phyloP scores from a whole-genome alignment of 2,888 invertebrate species.

The Tachina lurida region DNA sequence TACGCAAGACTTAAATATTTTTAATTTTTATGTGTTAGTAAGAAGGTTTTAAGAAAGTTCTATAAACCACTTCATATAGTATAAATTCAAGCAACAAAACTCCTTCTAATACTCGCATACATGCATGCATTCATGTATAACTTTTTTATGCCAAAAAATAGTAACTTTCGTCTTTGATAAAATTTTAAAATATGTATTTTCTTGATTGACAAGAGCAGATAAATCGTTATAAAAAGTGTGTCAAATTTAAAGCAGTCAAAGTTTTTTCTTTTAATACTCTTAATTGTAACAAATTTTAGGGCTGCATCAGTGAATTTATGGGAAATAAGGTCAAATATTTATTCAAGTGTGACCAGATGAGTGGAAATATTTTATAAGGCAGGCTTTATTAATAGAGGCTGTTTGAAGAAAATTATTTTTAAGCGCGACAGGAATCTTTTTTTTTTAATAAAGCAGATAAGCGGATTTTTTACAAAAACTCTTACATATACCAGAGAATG shows the following conservation, averaged over 20 bases:
- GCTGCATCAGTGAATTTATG: background rate
- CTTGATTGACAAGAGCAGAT: constrained; percentile 56
- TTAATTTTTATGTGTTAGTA: constrained; percentile 31
- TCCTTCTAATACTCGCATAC: background rate
- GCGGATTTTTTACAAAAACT: no score
- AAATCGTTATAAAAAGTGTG: constrained; percentile 52
- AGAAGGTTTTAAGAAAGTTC: constrained; percentile 36
- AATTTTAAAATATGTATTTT: constrained; percentile 34
- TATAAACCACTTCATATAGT: constrained; percentile 5
- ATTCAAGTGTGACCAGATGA: no score
- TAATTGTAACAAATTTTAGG: constrained; percentile 1
- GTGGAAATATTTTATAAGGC: no score
- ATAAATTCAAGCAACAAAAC: constrained; percentile 42
- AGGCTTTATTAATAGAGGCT: no score
- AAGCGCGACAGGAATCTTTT: no score
- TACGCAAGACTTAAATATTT: constrained; percentile 13
- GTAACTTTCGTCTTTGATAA: background rate
- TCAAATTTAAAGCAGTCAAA: constrained; percentile 34
- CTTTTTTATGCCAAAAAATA: no score
- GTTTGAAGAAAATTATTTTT: no score
- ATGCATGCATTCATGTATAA: no score
- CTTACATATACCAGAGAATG: no score
- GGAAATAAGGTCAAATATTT: background rate
- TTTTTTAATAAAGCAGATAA: no score
- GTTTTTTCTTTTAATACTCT: background rate